These are phyloP conservation scores for Malurus leucopterus DNA, from an alignment of 2,797 vertebrate genomes.

Conservation along the genomic window DNA sequence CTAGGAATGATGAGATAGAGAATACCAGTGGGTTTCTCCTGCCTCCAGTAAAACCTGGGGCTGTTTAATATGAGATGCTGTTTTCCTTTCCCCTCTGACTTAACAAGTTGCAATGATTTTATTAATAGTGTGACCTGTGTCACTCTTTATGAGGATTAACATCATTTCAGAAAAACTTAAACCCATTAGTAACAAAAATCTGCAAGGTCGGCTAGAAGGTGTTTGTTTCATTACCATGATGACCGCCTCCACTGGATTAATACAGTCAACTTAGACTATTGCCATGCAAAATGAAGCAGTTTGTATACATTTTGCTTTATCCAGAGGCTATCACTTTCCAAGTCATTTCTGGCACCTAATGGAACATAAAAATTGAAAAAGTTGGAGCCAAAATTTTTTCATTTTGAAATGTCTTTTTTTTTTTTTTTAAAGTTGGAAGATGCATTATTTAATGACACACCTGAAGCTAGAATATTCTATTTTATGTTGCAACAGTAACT, in stretches of 20 bases:
- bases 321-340: conserved; percentile 44
- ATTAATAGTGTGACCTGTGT: neutral
- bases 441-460: conserved; percentile 46
- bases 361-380: conserved; percentile 42
- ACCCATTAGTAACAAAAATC: neutral
- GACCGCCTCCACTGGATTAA: conserved; percentile 33
- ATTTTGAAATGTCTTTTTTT: conserved; percentile 35
- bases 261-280: conserved; percentile 7
- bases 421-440: conserved; percentile 30
- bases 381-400: conserved; percentile 38
- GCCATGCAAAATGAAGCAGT: conserved; percentile 53
- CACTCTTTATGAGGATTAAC: neutral
- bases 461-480: conserved; percentile 27
- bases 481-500: conserved; percentile 30
- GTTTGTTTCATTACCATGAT: neutral
- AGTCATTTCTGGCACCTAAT: conserved; percentile 28
- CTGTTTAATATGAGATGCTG: neutral
- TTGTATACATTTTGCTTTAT: conserved; percentile 44
- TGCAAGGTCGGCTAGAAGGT: neutral
- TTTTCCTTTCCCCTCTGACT: neutral
- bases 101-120: neutral
- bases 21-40: neutral
- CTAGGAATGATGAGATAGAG: neutral
- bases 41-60: neutral
- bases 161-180: neutral